These are phyloP conservation scores for Molossus alvarezi DNA, from an alignment of 2,797 vertebrate species.

Conservation along the genomic window DNA sequence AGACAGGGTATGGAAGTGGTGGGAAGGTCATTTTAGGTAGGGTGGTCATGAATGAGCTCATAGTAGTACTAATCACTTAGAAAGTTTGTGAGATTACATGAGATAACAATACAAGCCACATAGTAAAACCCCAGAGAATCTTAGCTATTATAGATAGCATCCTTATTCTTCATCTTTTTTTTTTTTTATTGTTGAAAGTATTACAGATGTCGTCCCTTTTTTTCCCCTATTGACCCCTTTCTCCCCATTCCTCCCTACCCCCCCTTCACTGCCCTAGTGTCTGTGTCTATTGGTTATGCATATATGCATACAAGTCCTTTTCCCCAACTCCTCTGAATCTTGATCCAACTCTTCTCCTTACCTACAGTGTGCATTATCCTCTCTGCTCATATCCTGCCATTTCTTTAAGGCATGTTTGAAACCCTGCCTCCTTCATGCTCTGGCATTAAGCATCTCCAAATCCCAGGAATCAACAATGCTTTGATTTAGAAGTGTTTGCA, in stretches of 20 bases:
- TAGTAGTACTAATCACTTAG: background rate
- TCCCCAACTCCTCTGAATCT: background rate
- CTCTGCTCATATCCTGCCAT: background rate
- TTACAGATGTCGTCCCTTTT: too few species aligned
- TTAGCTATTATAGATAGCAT: background rate
- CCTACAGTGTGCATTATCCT: background rate
- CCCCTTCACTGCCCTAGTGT: too few species aligned
- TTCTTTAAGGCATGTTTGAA: constrained; percentile 9
- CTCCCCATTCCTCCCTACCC: too few species aligned
- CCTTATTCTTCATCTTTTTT: background rate
- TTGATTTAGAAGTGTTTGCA: constrained; percentile 47
- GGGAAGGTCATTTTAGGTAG: background rate
- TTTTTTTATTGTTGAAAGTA: too few species aligned
- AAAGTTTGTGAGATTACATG: background rate
- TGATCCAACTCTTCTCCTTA: background rate
- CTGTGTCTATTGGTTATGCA: too few species aligned
- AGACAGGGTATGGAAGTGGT: background rate
- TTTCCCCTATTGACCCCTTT: too few species aligned
- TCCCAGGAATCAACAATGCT: background rate
- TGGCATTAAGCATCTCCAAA: background rate
- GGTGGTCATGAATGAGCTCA: background rate
- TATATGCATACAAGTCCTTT: too few species aligned
- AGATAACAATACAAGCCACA: background rate
- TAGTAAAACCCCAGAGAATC: background rate
- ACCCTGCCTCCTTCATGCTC: background rate